These are phyloP conservation scores for Perdix hodgsoniae DNA, from an alignment of 2,797 vertebrate species.

Conservation along the genomic window DNA sequence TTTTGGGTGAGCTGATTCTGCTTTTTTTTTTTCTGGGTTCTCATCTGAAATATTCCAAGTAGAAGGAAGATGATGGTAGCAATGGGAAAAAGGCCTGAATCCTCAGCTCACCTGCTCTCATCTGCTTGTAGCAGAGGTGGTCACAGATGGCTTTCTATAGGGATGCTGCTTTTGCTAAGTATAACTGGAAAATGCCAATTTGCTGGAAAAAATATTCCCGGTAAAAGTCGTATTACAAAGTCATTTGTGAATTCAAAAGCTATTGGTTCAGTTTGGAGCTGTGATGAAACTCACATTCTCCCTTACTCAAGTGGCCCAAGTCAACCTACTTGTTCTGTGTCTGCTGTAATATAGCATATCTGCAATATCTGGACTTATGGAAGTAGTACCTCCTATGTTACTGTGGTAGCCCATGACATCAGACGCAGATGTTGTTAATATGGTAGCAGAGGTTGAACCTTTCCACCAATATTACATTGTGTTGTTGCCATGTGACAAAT, in stretches of 20 bases:
- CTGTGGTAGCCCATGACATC: too few relatives aligned
- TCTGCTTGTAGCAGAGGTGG: neutral
- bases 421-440: too few relatives aligned
- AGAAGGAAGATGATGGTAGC: neutral
- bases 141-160: neutral
- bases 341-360: neutral
- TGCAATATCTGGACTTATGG: neutral
- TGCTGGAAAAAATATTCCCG: neutral
- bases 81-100: neutral
- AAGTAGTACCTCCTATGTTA: too few relatives aligned
- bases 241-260: neutral
- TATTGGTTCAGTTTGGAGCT: neutral
- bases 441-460: too few relatives aligned
- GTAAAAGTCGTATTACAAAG: neutral
- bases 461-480: too few relatives aligned
- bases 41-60: neutral
- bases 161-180: neutral
- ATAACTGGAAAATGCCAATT: neutral
- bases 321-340: neutral
- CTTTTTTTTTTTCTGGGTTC: neutral
- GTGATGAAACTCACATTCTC: neutral
- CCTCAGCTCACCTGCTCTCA: rapidly evolving
- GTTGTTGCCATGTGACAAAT: neutral
- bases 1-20: neutral
- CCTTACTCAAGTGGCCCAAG: neutral